Evolutionary conservation across 2,113 vertebrate genomes (phyloP), one percentile per base, ranked within the genome.

Genomic region (Corythaixoides concolor): DNA sequence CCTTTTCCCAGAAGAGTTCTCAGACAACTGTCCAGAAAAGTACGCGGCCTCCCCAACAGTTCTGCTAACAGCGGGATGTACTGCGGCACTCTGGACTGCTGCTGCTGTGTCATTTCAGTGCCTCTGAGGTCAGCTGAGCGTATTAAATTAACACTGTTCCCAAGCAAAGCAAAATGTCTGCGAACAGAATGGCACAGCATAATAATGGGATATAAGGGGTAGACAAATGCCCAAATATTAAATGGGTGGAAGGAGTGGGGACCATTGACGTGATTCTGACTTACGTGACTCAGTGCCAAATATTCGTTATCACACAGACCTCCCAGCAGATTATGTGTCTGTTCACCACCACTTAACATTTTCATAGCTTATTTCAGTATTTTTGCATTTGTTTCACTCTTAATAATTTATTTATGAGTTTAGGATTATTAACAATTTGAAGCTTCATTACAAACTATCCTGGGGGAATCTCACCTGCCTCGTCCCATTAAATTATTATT

Each of bases 361-460:
- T 83, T 81, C 72, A 78, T 30, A 72, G 50, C 41, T 88, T 70
- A 35, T 86, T 88, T 95, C 67, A 37, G 75, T 88, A 60, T 72
- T 94, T 93, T 86, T 69, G 58, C 64, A 39, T 91, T 85, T 88
- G 33, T 90, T 91, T 85, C 85, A 92, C 9, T 35, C 4, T 7
- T 87, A 74, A 89, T 96, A 77, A 96, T 93, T 94, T 95, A 96
- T 97, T 96, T 95, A 97, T 95, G 94, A 90, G 15, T 1, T 90
- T 82, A 89, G 52, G 59, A 85, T 93, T 96, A 97, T 84, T 93
- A 95, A 95, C 84, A 73, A 83, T 87, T 80, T 89, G 89, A 95
- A 88, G 79, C 84, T 85, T 97, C 85, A 96, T 97, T 95, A 96
- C 76, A 89, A 78, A 41, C 55, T 85, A 70, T 83, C 95, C 92